phyloP scores from a whole-genome alignment of 2,888 invertebrate species.

The Cataglyphis albicans region DNA sequence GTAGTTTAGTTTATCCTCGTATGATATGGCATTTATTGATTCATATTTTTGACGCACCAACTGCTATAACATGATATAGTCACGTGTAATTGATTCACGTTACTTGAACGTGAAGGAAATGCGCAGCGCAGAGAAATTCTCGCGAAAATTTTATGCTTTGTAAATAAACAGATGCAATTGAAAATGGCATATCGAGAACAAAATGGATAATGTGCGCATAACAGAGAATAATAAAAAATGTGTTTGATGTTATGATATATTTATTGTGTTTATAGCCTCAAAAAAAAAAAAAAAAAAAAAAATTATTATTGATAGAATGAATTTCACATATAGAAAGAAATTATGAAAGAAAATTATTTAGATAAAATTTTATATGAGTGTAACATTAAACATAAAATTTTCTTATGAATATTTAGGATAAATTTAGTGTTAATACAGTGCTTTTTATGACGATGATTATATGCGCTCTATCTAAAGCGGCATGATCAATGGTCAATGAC shows the following conservation, averaged over 20 bases:
- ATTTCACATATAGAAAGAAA: background rate
- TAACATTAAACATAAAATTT: background rate
- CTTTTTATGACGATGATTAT: constrained; percentile 16
- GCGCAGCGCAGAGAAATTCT: background rate
- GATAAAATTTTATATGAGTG: background rate
- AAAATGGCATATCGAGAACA: background rate
- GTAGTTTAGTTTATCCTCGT: constrained; percentile 30
- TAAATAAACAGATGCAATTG: background rate
- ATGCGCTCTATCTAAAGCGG: background rate
- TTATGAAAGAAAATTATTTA: background rate
- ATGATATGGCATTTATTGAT: constrained; percentile 16
- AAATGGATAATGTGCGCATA: background rate
- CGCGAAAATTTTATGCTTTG: background rate
- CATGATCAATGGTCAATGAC: constrained; percentile 58
- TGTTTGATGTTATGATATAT: background rate
- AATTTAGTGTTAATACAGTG: background rate
- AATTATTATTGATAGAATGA: background rate
- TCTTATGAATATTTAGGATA: background rate
- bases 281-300: background rate
- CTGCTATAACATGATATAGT: constrained; percentile 11
- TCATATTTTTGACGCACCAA: constrained; percentile 31
- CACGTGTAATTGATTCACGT: background rate
- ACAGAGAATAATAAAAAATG: background rate
- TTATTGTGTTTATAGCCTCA: background rate
- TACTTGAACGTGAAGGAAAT: background rate